Evolutionary conservation across 1,140 invertebrate genomes (phyloP).

Genomic region (Drosophila parvula): DNA sequence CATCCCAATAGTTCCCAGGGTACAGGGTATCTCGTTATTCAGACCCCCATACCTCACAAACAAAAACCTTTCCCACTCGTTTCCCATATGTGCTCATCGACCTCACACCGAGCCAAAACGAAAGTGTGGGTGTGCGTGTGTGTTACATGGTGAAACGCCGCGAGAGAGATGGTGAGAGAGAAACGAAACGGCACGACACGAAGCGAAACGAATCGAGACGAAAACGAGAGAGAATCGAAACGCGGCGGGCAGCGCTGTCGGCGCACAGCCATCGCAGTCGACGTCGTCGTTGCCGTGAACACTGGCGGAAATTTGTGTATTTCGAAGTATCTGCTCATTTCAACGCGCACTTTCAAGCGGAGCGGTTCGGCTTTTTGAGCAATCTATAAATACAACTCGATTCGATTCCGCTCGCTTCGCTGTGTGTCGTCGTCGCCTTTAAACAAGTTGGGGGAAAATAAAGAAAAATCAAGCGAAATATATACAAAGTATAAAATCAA

Average conservation of each 20-base stretch:
- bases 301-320: slow-evolving; percentile 36
- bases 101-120: slow-evolving; percentile 63
- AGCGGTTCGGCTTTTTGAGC: slow-evolving; percentile 10
- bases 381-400: slow-evolving; percentile 7
- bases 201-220: slow-evolving; percentile 2
- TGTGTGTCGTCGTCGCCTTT: slow-evolving; percentile 7
- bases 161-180: slow-evolving; percentile 22
- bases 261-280: slow-evolving; percentile 30
- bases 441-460: slow-evolving; percentile 13
- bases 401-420: slow-evolving; percentile 12
- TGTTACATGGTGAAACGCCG: slow-evolving; percentile 35
- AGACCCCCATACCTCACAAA: not conserved
- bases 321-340: slow-evolving; percentile 63
- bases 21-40: slow-evolving; percentile 15
- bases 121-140: slow-evolving; percentile 73
- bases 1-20: not conserved
- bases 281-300: slow-evolving; percentile 19
- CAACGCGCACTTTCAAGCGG: slow-evolving; percentile 68
- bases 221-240: slow-evolving; percentile 67
- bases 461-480: slow-evolving; percentile 38
- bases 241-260: slow-evolving; percentile 52
- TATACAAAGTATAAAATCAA: slow-evolving; percentile 41
- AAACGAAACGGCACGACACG: slow-evolving; percentile 27
- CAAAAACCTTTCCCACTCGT: slow-evolving; percentile 11
- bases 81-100: slow-evolving; percentile 63